Percentiles rank a stretch among this genome's conserved stretches.
phyloP scores from a whole-genome alignment of 2,113 vertebrate species.

The Muntiacus reevesi region DNA sequence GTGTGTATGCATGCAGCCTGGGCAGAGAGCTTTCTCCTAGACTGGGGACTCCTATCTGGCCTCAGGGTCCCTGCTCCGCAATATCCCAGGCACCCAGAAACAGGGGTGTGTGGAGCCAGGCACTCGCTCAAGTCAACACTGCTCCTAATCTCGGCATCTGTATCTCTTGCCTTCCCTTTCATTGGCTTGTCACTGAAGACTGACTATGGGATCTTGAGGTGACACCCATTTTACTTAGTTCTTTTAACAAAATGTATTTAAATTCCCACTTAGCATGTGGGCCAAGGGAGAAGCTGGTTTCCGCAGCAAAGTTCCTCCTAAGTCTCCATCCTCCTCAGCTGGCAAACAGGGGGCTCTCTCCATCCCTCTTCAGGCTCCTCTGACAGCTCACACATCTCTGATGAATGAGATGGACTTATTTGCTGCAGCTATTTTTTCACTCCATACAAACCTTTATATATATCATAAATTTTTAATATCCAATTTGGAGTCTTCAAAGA shows the following conservation, averaged over 20 bases:
- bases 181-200: neutral
- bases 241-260: conserved; percentile 47
- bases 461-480: conserved; percentile 74
- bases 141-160: neutral
- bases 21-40: neutral
- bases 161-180: neutral
- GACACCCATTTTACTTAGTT: neutral
- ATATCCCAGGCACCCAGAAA: neutral
- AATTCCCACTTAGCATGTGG: neutral
- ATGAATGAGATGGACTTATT: conserved; percentile 51
- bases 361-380: neutral
- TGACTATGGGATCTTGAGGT: neutral
- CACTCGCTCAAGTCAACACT: neutral
- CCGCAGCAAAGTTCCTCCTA: neutral
- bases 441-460: conserved; percentile 67
- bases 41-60: neutral
- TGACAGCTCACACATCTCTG: conserved; percentile 33
- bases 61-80: neutral
- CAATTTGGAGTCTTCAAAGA: conserved; percentile 69
- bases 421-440: conserved; percentile 63
- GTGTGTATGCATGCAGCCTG: neutral
- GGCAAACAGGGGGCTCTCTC: neutral
- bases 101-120: neutral
- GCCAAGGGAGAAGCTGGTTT: neutral
- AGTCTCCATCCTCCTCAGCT: neutral